Evolutionary conservation across 2,888 invertebrate genomes (phyloP).

Genomic region (Campoletis raptor): DNA sequence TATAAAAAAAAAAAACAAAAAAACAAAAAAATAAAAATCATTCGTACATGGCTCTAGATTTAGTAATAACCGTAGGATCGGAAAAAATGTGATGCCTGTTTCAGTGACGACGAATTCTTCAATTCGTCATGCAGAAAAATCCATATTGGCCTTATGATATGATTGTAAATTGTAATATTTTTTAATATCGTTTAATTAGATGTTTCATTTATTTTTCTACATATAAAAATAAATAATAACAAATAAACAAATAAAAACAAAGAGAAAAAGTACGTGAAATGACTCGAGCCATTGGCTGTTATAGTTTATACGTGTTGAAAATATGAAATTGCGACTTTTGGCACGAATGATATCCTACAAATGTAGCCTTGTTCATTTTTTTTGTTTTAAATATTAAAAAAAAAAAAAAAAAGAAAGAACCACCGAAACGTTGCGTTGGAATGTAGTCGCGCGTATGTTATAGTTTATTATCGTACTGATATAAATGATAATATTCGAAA

Average conservation of each 20-base stretch:
- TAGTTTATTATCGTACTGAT: slow-evolving; percentile 53
- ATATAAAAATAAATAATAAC: not conserved
- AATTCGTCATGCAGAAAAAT: slow-evolving; percentile 48
- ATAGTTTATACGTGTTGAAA: slow-evolving; percentile 43
- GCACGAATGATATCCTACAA: slow-evolving; percentile 34
- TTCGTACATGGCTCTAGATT: slow-evolving; percentile 30
- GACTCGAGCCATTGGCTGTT: slow-evolving; percentile 49
- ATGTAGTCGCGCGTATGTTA: slow-evolving; percentile 47
- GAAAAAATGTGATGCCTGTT: slow-evolving; percentile 17
- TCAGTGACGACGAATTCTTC: slow-evolving; percentile 19
- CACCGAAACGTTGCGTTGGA: slow-evolving; percentile 54
- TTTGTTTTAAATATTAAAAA: not conserved
- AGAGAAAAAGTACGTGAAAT: slow-evolving; percentile 40
- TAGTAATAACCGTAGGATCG: slow-evolving; percentile 21
- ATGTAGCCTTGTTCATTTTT: slow-evolving; percentile 5
- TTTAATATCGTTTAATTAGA: slow-evolving; percentile 43
- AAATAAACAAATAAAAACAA: not conserved
- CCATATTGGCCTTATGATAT: slow-evolving; percentile 65
- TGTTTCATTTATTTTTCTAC: slow-evolving; percentile 65
- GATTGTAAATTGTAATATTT: slow-evolving; percentile 66
- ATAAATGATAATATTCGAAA: slow-evolving; percentile 54
- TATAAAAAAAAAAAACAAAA: not conserved
- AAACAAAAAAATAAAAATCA: not conserved
- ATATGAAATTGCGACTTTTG: slow-evolving; percentile 37
- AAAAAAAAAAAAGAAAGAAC: slow-evolving; percentile 24